Percentiles rank a stretch among this genome's conserved stretches.
Evolutionary conservation across 37 sponge, comb jelly and placozoan genomes (phyloP).

Genomic region (Mnemiopsis leidyi): DNA sequence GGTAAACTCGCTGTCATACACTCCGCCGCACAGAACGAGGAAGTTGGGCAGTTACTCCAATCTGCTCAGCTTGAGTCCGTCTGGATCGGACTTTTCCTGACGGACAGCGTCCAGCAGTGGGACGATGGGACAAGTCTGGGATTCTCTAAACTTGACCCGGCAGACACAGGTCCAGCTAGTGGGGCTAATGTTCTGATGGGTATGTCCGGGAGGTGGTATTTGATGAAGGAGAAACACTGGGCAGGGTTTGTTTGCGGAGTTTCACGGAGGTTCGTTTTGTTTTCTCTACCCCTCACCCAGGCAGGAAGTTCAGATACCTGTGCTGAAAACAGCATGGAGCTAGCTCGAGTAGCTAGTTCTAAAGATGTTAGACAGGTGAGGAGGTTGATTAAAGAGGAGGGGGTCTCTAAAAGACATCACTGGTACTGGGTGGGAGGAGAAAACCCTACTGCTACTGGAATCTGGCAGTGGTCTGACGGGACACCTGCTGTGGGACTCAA

Average conservation of each 20-base stretch:
- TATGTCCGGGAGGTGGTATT: background rate
- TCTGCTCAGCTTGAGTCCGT: background rate
- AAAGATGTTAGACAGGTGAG: background rate
- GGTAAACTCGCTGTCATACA: background rate
- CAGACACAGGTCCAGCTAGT: background rate
- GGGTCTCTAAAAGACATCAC: background rate
- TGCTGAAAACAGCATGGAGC: background rate
- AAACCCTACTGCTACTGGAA: background rate
- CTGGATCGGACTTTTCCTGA: background rate
- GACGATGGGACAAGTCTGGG: background rate
- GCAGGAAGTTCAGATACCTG: background rate
- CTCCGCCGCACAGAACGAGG: background rate
- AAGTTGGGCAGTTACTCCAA: background rate
- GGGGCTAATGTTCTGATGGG: background rate
- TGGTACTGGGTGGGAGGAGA: background rate
- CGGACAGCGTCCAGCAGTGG: background rate
- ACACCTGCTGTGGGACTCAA: background rate
- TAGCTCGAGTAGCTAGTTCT: background rate
- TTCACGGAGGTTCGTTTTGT: background rate
- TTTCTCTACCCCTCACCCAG: background rate
- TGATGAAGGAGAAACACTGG: background rate
- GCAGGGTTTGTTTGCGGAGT: background rate
- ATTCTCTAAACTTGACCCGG: background rate
- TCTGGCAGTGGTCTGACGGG: background rate
- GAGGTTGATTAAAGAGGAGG: background rate